phyloP scores from a whole-genome alignment of 2,797 vertebrate genomes.

The Scolopax bukidnonensis region DNA sequence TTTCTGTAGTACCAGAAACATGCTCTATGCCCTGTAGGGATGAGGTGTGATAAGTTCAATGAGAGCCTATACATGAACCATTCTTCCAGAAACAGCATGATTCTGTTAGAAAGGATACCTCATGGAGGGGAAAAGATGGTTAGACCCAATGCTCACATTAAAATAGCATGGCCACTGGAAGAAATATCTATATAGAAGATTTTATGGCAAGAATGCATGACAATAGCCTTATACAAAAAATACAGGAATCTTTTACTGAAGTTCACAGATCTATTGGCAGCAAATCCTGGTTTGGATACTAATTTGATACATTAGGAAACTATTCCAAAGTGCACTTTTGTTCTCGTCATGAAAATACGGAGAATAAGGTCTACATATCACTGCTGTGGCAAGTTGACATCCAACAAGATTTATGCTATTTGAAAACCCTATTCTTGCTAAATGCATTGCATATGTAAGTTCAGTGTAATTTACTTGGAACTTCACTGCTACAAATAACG shows the following conservation, averaged over 20 bases:
- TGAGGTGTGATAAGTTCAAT: constrained; percentile 36
- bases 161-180: constrained; percentile 49
- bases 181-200: constrained; percentile 40
- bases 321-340: constrained; percentile 36
- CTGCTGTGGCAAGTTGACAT: constrained; percentile 42
- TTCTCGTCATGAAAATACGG: constrained; percentile 64
- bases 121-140: constrained; percentile 24
- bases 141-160: constrained; percentile 56
- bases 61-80: constrained; percentile 33
- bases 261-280: not conserved
- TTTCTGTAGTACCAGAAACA: not conserved
- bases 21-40: not conserved
- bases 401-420: constrained; percentile 56
- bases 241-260: not conserved
- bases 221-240: constrained; percentile 23
- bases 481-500: constrained; percentile 60
- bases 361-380: constrained; percentile 46
- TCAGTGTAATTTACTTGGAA: constrained; percentile 63
- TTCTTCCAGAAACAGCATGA: constrained; percentile 46
- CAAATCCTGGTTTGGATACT: constrained; percentile 37
- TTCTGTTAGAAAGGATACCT: constrained; percentile 63
- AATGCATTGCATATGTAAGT: constrained; percentile 52
- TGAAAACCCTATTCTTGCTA: constrained; percentile 62
- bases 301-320: constrained; percentile 57
- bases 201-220: constrained; percentile 37